Percentiles rank a stretch among this genome's conserved stretches.
These are phyloP conservation scores for Drosophila bunnanda DNA, from an alignment of 2,888 invertebrate species.

Conservation along the genomic window DNA sequence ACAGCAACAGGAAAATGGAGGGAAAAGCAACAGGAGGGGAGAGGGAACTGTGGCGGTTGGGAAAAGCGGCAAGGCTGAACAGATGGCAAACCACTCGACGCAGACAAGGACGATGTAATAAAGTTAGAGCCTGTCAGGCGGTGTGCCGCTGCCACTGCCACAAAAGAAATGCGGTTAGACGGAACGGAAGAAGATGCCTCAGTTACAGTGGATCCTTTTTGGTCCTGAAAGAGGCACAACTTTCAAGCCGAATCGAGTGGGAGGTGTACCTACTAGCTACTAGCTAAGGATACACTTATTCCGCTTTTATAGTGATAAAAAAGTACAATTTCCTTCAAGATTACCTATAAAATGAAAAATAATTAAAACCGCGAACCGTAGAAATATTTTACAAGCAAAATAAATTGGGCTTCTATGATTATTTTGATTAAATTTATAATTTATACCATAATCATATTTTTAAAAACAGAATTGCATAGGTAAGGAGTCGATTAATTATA, in stretches of 20 bases:
- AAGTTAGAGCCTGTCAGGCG: slow-evolving; percentile 74
- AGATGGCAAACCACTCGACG: slow-evolving; percentile 58
- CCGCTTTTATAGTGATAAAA: too few species aligned
- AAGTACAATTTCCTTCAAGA: too few species aligned
- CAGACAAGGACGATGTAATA: slow-evolving; percentile 70
- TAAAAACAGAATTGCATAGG: too few species aligned
- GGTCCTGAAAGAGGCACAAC: neutral
- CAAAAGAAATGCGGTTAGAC: slow-evolving; percentile 70
- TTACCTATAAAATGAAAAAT: too few species aligned
- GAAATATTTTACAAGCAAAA: too few species aligned
- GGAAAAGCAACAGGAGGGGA: neutral
- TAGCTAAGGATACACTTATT: too few species aligned
- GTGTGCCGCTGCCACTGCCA: slow-evolving; percentile 44
- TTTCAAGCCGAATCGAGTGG: neutral
- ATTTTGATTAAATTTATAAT: too few species aligned
- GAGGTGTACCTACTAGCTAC: neutral
- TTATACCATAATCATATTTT: too few species aligned
- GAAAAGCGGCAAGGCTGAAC: slow-evolving; percentile 29
- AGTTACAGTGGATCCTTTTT: neutral
- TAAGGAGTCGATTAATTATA: too few species aligned
- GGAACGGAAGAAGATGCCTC: slow-evolving; percentile 21
- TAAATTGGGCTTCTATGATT: too few species aligned
- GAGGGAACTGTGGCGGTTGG: neutral
- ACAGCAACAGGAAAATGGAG: slow-evolving; percentile 10
- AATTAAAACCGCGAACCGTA: too few species aligned